Percentiles rank a stretch among this genome's conserved stretches.
Evolutionary conservation across 2,888 invertebrate species (phyloP).

Genomic region (Dolichopus griseipennis): DNA sequence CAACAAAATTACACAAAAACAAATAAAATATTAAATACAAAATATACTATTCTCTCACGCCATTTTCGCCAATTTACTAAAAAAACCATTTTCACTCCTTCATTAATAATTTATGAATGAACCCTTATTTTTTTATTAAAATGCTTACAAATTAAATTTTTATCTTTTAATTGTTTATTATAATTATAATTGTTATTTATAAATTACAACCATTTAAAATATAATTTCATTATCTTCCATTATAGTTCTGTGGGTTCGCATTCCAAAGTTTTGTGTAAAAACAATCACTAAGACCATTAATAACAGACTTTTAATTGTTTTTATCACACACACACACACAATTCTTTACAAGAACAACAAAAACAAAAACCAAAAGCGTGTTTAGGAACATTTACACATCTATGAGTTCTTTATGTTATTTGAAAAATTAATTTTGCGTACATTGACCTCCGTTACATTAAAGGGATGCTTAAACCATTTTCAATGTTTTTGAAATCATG

Average conservation of each 20-base stretch:
- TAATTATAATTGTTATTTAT: not conserved
- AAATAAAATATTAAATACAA: no score
- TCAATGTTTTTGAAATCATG: no score
- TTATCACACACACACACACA: no score
- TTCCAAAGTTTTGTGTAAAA: no score
- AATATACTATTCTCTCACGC: no score
- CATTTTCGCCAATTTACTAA: no score
- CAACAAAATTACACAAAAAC: no score
- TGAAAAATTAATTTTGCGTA: not conserved
- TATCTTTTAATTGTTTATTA: not conserved
- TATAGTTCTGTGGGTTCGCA: no score
- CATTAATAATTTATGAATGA: not conserved
- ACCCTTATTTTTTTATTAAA: not conserved
- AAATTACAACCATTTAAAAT: not conserved
- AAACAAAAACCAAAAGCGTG: not conserved
- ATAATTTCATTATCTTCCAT: no score
- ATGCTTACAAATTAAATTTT: not conserved
- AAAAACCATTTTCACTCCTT: not conserved
- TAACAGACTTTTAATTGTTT: not conserved
- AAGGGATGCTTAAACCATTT: no score
- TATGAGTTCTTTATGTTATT: not conserved
- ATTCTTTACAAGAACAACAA: not conserved
- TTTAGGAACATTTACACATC: not conserved
- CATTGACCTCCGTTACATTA: not conserved
- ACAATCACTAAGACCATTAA: not conserved